These are phyloP conservation scores for Champsocephalus esox DNA, from an alignment of 2,797 vertebrate species.

Conservation along the genomic window DNA sequence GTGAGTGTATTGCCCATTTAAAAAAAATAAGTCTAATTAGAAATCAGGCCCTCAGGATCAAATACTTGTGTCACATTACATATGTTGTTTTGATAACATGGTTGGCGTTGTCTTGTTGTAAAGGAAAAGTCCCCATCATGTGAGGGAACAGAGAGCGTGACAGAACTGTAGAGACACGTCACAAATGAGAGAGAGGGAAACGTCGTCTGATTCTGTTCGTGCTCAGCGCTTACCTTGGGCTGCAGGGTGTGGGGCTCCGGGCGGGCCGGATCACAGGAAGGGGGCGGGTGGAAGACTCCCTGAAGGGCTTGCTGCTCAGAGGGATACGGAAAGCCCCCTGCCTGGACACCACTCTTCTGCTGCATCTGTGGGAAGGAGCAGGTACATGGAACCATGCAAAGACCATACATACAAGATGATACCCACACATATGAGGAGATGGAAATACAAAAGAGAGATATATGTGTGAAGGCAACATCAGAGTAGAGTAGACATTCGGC, in stretches of 20 bases:
- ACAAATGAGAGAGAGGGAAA: constrained; percentile 64
- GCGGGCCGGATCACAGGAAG: constrained; percentile 78
- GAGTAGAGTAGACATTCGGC: background rate
- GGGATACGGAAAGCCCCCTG: constrained; percentile 75
- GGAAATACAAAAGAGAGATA: too few species aligned
- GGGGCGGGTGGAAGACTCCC: constrained; percentile 74
- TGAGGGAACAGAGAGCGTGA: constrained; percentile 45
- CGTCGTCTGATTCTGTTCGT: background rate
- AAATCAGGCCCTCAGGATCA: constrained; percentile 25
- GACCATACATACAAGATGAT: background rate
- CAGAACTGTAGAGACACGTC: constrained; percentile 55
- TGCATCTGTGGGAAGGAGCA: constrained; percentile 65
- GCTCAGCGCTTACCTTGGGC: constrained; percentile 74
- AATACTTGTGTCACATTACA: constrained; percentile 34
- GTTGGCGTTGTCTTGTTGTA: constrained; percentile 56
- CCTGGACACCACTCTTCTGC: constrained; percentile 71
- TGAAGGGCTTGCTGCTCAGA: constrained; percentile 82
- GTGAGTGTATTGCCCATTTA: constrained; percentile 25
- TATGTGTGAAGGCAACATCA: background rate
- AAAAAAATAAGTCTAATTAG: background rate
- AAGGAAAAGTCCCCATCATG: constrained; percentile 41
- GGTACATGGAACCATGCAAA: background rate
- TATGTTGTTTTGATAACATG: constrained; percentile 8
- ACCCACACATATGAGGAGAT: background rate
- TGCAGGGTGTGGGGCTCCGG: constrained; percentile 79